Conservation (phyloP, 1,140 invertebrate genomes). For the Lepidurus arcticus region DNA sequence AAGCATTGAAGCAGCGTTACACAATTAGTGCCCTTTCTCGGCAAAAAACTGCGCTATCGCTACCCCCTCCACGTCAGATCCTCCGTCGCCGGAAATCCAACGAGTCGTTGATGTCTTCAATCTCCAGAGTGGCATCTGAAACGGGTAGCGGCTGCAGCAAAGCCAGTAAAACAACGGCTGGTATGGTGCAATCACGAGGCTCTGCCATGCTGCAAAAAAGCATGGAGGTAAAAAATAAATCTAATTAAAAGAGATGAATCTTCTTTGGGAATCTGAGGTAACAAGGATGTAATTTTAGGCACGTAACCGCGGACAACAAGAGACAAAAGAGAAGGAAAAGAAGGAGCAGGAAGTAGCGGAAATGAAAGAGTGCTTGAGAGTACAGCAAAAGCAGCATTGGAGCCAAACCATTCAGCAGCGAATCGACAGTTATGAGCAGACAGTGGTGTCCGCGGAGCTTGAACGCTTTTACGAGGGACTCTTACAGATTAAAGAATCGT, state of each 20-base stretch:
- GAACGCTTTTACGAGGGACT: not conserved
- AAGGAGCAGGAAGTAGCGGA: not conserved
- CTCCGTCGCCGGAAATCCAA: not conserved
- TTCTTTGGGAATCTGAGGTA: not conserved
- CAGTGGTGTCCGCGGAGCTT: not conserved
- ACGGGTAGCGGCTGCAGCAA: not conserved
- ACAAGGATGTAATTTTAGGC: not conserved
- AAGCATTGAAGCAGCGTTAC: not conserved
- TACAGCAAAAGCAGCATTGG: not conserved
- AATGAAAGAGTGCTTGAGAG: not conserved
- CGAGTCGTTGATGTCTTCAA: not conserved
- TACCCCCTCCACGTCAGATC: not conserved
- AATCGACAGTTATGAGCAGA: not conserved
- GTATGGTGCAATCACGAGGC: not conserved
- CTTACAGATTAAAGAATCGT: not conserved
- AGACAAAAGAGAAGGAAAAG: not conserved
- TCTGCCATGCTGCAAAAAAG: not conserved
- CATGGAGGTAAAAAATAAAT: not conserved
- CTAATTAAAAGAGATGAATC: not conserved
- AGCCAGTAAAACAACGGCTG: not conserved
- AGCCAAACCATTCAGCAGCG: not conserved
- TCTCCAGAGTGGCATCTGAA: constrained; percentile 2
- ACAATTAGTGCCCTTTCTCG: not conserved
- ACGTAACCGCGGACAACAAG: not conserved
- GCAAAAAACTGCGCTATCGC: not conserved